Conservation (phyloP, 2,797 vertebrate species). For the Mastacembelus armatus region DNA sequence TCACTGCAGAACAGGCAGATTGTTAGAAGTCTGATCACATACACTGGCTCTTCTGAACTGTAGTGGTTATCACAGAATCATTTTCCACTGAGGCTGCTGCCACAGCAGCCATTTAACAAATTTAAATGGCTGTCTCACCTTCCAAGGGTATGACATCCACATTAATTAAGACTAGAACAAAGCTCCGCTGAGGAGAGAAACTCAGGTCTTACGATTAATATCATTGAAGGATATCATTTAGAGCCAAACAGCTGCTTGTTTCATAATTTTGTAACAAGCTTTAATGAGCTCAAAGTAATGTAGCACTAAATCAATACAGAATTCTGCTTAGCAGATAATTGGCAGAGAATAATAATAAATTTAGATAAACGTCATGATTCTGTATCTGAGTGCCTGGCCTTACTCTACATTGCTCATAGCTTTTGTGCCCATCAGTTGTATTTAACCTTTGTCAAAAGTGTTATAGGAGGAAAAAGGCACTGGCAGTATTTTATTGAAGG, state of each 20-base stretch:
- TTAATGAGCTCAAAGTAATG: conserved; percentile 59
- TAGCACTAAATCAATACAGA: conserved; percentile 34
- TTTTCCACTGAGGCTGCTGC: conserved; percentile 39
- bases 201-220: conserved; percentile 58
- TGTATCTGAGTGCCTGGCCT: conserved; percentile 23
- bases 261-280: conserved; percentile 61
- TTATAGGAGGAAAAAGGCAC: conserved; percentile 15
- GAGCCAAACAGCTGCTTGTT: conserved; percentile 62
- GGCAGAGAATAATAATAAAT: conserved; percentile 36
- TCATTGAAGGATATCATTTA: conserved; percentile 68
- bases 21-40: conserved; percentile 64
- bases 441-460: conserved; percentile 15
- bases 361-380: conserved; percentile 25
- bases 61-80: conserved; percentile 53
- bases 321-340: conserved; percentile 36
- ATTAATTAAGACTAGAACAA: conserved; percentile 65
- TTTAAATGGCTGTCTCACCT: conserved; percentile 61
- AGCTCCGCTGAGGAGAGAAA: conserved; percentile 26
- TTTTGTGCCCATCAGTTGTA: not conserved
- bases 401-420: not conserved
- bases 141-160: conserved; percentile 55
- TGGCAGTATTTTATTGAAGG: conserved; percentile 4
- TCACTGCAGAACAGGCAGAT: conserved; percentile 29
- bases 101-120: conserved; percentile 59
- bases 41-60: conserved; percentile 36